Evolutionary conservation across 2,797 vertebrate genomes (phyloP), one percentile per base, ranked within the genome.

Genomic region (Harpagifer antarcticus): DNA sequence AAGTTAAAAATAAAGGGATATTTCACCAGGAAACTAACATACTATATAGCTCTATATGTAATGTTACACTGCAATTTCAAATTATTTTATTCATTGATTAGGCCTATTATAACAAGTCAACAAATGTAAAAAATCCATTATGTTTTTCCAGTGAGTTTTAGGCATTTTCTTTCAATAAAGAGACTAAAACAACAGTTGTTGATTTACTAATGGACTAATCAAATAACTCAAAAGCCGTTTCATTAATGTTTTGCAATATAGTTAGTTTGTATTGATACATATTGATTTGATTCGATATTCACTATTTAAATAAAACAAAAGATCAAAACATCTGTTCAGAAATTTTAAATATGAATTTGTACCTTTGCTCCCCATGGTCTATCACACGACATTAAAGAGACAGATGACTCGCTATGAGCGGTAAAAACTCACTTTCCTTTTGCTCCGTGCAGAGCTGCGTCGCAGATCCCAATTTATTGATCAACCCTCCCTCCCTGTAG

Each of bases 391-490:
- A 37, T 37, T 37, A 37, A 20, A 23, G 49, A 59, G 5, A 52
- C 4, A 17, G 9, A 54, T 59, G 0, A 20, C 9, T 60, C 0
- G 0, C 27, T 3, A 17, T 14, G 19, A 60, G 42, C 3, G 3
- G 10, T n/a, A 2, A 3, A 49, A 23, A 45, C 23, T 55, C 55
- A 54, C 60, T n/a, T 14, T 16, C 33, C 3, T 1, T 45, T 52
- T 33, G 16, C 60, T 72, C 37, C 8, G 7, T 27, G 15, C 55
- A 64, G 19, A 65, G 20, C 44, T 14, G 52, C 63, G 31, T 77
- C 73, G 61, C 65, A 69, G 3, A 66, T 9, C 2, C 33, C 14
- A 49, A 72, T 76, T 75, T 75, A 90, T 81, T 85, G 78, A 88
- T 86, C 57, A 42, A 53, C 68, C 69, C 63, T 48, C 43, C 17